Evolutionary conservation across 2,797 vertebrate genomes (phyloP), one percentile per base, ranked within the genome.

Genomic region (Macrochelys suwanniensis): DNA sequence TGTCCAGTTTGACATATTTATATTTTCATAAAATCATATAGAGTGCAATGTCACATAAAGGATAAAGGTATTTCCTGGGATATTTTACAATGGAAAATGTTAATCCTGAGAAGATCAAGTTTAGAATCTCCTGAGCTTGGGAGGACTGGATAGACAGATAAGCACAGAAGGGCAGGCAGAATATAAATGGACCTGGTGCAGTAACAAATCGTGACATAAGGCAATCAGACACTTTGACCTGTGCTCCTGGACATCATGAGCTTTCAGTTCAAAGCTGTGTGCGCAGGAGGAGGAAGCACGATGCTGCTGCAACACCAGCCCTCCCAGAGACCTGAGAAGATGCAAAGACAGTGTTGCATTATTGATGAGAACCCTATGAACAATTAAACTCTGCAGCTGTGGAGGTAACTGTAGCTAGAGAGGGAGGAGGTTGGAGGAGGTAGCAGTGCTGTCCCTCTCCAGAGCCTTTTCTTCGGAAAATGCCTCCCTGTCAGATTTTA

Each of bases 171-270:
- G 5, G 6, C 42, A 94, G 31, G n/a, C 57, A 4, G 2, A 42
- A 84, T 11, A 33, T 0, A 1, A 10, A 6, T 17, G 33, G 37
- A 42, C 37, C 37, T 42, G 37, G 0, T 7, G 5, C n/a, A 79
- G 53, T 11, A 79, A 76, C 23, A 97, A 84, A 90, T 76, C 45
- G 59, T 11, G 0, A 0, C 4, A 45, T 1, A 26, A 2, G 13
- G 19, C 3, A 76, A 56, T 49, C 11, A 76, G 15, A 76, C 26
- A 76, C 25, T 15, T 81, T 82, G 25, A 77, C 17, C 76, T 89
- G 47, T 1, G 42, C 26, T 49, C 28, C 4, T 45, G 28, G 31
- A 56, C 12, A 28, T 45, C 71, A 76, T 76, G 42, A 76, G 11
- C 74, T 76, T 26, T 76, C 26, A 28, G 26, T 31, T 76, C 45